Conservation (phyloP, 1,140 invertebrate species). For the Dendrolimus kikuchii region DNA sequence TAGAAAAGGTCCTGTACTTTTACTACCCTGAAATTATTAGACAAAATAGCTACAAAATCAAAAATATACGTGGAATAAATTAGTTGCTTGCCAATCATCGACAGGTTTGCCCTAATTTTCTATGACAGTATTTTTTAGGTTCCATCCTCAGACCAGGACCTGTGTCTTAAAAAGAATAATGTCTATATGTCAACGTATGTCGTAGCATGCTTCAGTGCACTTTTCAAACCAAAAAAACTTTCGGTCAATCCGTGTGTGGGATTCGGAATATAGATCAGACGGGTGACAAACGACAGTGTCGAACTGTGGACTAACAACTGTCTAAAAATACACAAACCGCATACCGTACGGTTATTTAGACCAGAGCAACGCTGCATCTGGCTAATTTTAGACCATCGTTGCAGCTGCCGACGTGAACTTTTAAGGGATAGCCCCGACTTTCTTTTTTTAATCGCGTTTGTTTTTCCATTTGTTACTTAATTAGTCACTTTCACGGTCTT, state of each 20-base stretch:
- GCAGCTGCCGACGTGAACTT: constrained; percentile 59
- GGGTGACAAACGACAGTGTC: constrained; percentile 54
- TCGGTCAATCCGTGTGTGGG: too few species aligned
- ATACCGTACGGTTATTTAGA: constrained; percentile 60
- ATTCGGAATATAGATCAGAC: constrained; percentile 37
- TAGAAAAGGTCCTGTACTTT: too few species aligned
- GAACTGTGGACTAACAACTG: constrained; percentile 60
- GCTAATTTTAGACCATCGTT: constrained; percentile 40
- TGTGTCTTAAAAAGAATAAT: too few species aligned
- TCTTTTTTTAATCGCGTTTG: constrained; percentile 14
- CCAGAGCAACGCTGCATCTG: constrained; percentile 53
- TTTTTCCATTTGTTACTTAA: constrained; percentile 5
- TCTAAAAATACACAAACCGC: constrained; percentile 50
- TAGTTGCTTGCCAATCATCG: too few species aligned
- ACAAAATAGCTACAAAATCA: too few species aligned
- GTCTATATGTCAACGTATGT: not conserved
- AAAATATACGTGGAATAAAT: too few species aligned
- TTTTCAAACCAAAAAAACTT: not conserved
- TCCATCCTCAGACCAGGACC: too few species aligned
- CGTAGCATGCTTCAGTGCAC: constrained; percentile 6
- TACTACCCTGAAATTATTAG: too few species aligned
- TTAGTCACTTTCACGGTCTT: constrained; percentile 15
- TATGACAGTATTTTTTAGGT: too few species aligned
- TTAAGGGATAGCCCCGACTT: constrained; percentile 38
- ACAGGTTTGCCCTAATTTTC: too few species aligned